A percentile compares a stretch with the other conserved stretches of the same genome.
These are phyloP conservation scores for Slavum lentiscoides DNA, from an alignment of 2,888 invertebrate genomes.

Conservation along the genomic window DNA sequence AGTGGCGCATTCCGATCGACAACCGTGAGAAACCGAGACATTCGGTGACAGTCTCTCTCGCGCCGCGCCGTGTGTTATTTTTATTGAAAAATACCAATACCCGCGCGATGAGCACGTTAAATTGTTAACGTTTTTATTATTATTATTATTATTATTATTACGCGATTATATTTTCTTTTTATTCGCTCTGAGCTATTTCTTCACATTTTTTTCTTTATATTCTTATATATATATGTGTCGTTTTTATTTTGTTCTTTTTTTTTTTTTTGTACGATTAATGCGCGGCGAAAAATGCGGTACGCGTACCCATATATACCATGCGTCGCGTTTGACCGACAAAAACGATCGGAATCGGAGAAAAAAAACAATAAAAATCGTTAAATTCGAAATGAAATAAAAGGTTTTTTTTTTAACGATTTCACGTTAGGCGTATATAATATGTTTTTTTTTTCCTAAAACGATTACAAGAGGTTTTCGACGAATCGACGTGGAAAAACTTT, in stretches of 20 bases:
- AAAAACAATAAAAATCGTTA: too few species aligned
- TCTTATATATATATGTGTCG: not conserved
- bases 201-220: not conserved
- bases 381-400: too few species aligned
- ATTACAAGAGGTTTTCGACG: too few species aligned
- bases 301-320: not conserved
- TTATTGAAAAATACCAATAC: slow-evolving; percentile 50
- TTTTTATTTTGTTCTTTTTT: not conserved
- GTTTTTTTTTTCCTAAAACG: too few species aligned
- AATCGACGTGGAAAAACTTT: too few species aligned
- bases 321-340: not conserved
- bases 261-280: too few species aligned
- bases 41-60: slow-evolving; percentile 34
- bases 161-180: not conserved
- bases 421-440: too few species aligned
- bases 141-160: slow-evolving; percentile 3
- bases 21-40: slow-evolving; percentile 51
- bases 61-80: not conserved
- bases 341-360: not conserved
- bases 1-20: slow-evolving; percentile 47
- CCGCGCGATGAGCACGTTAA: slow-evolving; percentile 24
- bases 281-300: not conserved
- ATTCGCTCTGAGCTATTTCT: slow-evolving; percentile 15
- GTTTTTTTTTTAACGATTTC: too few species aligned
- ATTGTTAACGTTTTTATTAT: slow-evolving; percentile 20